Evolutionary conservation across 2,888 invertebrate species (phyloP), one percentile per base, ranked within the genome.

Genomic region (Mechanitis mazaeus): DNA sequence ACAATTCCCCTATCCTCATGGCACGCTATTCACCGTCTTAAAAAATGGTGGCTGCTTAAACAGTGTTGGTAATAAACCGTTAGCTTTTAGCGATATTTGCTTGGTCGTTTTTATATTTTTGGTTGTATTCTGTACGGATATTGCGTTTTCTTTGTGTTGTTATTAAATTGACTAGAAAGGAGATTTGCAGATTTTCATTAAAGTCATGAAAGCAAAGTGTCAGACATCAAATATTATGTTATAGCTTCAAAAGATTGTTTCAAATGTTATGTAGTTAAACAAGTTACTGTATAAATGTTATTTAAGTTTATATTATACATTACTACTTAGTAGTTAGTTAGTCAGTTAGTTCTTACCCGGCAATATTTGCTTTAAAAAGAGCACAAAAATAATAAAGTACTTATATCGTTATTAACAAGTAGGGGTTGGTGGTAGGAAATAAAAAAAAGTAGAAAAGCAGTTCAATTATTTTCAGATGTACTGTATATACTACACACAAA

Each of bases 1-100:
- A 79, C 78, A 72, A 76, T 80, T 77, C 76, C 75, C 72, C 71
- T 68, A 74, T 75, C 71, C 71, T 65, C 60, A 68, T 69, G 69
- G 64, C 60, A 69, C 70, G 72, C 69, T 69, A 67, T 73, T 71
- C 68, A 70, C 68, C 64, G 64, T 68, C 65, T 66, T 63, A 50
- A 58, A 59, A 67, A 65, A 67, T 61, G 58, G 61, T 61, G 55
- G 57, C 28, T 46, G 54, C 35, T 50, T 58, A 50, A 58, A 55
- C 50, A 47, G 53, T 54, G 58, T 59, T 58, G 55, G 62, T 64
- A 68, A 68, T 68, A 65, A 59, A 42, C 20, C 64, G 46, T 65
- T 65, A 59, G 55, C 35, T 59, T 61, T 59, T 56, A 64, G 56
- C 60, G 55, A 59, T 61, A 61, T 63, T 60, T 58, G 58, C 55